These are phyloP conservation scores for Pyrocephalus nanus DNA, from an alignment of 2,797 vertebrate species.

Conservation along the genomic window DNA sequence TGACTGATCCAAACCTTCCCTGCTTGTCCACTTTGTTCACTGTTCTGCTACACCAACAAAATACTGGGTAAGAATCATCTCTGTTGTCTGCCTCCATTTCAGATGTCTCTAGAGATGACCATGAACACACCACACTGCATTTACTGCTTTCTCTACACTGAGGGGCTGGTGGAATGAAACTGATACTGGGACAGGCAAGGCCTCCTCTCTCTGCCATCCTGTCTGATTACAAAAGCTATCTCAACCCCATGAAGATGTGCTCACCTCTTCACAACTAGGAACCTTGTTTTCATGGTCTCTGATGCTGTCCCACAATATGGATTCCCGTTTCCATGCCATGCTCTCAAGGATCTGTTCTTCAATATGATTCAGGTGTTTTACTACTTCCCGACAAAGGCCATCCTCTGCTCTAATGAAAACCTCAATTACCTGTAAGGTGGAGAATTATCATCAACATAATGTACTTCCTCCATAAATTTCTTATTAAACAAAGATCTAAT, in stretches of 20 bases:
- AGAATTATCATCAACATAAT: neutral
- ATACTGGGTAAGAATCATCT: neutral
- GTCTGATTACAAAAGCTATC: neutral
- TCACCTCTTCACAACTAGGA: constrained; percentile 88
- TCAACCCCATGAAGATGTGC: neutral
- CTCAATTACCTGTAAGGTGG: constrained; percentile 84
- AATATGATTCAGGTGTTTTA: constrained; percentile 90
- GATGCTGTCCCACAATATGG: constrained; percentile 86
- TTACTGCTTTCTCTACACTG: neutral
- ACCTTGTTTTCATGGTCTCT: constrained; percentile 82
- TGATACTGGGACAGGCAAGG: accelerated
- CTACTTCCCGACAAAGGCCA: constrained; percentile 88
- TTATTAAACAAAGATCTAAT: neutral
- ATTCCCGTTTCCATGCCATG: constrained; percentile 85
- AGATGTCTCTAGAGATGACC: neutral
- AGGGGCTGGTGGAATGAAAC: neutral
- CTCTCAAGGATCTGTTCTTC: constrained; percentile 91
- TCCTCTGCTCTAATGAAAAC: constrained; percentile 89
- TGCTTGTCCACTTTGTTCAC: neutral
- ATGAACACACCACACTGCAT: neutral
- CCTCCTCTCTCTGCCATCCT: neutral
- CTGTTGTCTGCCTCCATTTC: neutral
- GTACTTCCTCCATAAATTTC: neutral
- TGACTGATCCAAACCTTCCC: neutral
- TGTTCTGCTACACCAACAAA: neutral